Conservation (phyloP, 2,113 vertebrate species). For the Notiomystis cincta region DNA sequence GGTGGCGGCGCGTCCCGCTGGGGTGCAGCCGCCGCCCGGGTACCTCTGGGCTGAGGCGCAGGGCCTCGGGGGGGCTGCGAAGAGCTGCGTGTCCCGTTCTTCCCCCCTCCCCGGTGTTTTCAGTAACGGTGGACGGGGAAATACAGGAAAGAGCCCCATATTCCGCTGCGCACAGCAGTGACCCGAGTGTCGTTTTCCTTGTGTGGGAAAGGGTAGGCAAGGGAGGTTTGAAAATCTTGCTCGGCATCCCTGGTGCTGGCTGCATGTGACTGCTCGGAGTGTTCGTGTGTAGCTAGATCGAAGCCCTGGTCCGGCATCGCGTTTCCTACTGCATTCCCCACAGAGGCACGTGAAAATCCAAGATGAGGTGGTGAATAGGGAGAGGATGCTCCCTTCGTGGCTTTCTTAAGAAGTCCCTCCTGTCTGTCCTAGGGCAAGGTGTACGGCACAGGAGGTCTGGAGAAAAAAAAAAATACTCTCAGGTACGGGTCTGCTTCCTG, state of each 20-base stretch:
- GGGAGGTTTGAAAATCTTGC: not conserved
- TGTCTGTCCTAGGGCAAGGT: not conserved
- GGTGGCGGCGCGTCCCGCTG: too few relatives aligned
- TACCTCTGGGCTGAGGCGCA: not conserved
- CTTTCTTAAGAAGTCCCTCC: not conserved
- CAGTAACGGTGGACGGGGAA: accelerated
- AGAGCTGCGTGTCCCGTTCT: not conserved
- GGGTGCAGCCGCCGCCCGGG: not conserved
- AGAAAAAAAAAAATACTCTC: accelerated
- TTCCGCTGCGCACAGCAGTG: accelerated
- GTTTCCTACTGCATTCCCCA: not conserved
- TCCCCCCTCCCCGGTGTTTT: accelerated
- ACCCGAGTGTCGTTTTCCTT: accelerated
- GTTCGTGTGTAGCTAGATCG: accelerated
- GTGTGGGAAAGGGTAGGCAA: not conserved
- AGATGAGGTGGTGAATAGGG: not conserved
- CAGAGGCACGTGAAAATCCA: not conserved
- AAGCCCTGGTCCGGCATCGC: not conserved
- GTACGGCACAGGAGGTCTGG: not conserved
- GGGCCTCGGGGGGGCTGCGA: not conserved
- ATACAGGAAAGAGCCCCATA: not conserved
- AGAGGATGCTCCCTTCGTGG: accelerated
- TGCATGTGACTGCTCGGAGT: accelerated
- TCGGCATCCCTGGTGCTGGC: not conserved
- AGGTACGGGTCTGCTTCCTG: not conserved